Evolutionary conservation across 1,140 invertebrate genomes (phyloP).

Genomic region (Sinonovacula constricta): DNA sequence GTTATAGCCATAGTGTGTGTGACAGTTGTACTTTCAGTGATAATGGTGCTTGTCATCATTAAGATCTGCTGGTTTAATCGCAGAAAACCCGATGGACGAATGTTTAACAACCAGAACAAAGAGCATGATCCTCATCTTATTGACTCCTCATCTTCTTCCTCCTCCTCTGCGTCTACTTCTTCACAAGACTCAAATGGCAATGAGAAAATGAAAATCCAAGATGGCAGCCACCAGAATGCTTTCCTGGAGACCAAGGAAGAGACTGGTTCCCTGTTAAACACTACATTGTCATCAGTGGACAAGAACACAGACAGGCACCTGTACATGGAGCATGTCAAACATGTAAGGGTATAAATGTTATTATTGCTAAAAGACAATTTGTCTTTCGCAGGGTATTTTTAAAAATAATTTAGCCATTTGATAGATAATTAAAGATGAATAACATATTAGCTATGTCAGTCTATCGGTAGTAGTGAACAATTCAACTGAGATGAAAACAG

Average conservation of each 20-base stretch:
- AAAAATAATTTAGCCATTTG: too few species aligned
- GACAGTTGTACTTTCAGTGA: conserved; percentile 28
- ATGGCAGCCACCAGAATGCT: conserved; percentile 33
- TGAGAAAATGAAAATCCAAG: conserved; percentile 33
- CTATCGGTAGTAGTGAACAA: too few species aligned
- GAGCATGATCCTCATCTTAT: conserved; percentile 16
- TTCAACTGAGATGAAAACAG: too few species aligned
- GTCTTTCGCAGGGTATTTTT: too few species aligned
- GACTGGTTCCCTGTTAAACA: conserved; percentile 11
- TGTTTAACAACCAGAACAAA: background rate
- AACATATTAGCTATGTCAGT: too few species aligned
- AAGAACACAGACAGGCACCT: background rate
- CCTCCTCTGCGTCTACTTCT: conserved; percentile 6
- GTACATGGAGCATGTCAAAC: conserved; percentile 30
- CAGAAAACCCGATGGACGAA: background rate
- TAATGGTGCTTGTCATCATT: conserved; percentile 33
- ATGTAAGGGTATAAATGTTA: conserved; percentile 1
- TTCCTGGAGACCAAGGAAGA: conserved; percentile 21
- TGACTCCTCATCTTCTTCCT: conserved; percentile 23
- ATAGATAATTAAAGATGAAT: too few species aligned
- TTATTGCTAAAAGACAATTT: too few species aligned
- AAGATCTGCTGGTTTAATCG: conserved; percentile 45
- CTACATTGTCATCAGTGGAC: background rate
- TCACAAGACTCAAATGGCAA: conserved; percentile 24
- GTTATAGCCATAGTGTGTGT: conserved; percentile 25